A percentile compares a stretch with the other conserved stretches of the same genome.
These are phyloP conservation scores for Zaprionus bogoriensis DNA, from an alignment of 2,888 invertebrate species.

Conservation along the genomic window DNA sequence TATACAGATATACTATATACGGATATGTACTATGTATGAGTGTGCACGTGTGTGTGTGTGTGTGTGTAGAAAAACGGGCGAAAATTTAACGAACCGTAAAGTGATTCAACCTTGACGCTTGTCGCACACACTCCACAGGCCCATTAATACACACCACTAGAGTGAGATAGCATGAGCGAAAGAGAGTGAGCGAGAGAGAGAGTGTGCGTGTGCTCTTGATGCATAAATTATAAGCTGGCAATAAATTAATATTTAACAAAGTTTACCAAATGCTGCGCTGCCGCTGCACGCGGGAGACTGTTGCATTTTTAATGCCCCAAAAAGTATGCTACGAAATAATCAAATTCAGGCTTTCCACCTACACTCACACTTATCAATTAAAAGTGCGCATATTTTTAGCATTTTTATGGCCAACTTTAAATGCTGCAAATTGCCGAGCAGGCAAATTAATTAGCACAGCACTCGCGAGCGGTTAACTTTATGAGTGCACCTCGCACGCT, in stretches of 20 bases:
- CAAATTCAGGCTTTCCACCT: slow-evolving; percentile 24
- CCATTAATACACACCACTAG: slow-evolving; percentile 61
- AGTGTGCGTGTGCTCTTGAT: slow-evolving; percentile 40
- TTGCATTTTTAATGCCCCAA: slow-evolving; percentile 52
- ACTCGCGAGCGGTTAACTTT: too few species aligned
- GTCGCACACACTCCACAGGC: slow-evolving; percentile 54
- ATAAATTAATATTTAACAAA: slow-evolving; percentile 71
- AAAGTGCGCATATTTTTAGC: background rate
- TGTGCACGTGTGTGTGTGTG: background rate
- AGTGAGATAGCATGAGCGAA: too few species aligned
- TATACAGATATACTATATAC: background rate
- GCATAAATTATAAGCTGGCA: slow-evolving; percentile 65
- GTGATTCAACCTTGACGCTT: slow-evolving; percentile 77
- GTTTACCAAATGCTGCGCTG: slow-evolving; percentile 36
- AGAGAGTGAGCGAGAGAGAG: background rate
- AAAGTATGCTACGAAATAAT: slow-evolving; percentile 51
- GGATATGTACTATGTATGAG: too few species aligned
- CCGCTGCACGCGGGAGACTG: slow-evolving; percentile 4
- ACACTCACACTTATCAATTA: background rate
- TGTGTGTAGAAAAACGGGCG: slow-evolving; percentile 39
- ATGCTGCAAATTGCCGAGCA: background rate
- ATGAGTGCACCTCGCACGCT: slow-evolving; percentile 10
- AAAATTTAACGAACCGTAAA: slow-evolving; percentile 76
- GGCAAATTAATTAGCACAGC: slow-evolving; percentile 3
- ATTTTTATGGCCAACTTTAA: background rate